phyloP scores from a whole-genome alignment of 2,888 invertebrate genomes.

The Nineta flava region DNA sequence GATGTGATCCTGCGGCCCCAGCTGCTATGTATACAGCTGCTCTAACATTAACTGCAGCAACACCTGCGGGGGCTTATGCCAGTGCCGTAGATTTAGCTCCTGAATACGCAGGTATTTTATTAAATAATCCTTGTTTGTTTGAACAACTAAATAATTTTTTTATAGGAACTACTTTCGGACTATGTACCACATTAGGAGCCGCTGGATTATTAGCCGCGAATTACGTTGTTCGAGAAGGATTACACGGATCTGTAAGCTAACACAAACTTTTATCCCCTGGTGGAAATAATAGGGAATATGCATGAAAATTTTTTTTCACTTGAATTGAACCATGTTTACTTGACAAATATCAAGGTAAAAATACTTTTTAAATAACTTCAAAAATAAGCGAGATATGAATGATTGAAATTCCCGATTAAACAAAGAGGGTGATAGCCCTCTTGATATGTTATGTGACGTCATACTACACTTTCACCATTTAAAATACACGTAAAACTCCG shows the following conservation, averaged over 20 bases:
- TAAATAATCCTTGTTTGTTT: not conserved
- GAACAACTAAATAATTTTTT: not conserved
- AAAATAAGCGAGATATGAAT: too few relatives aligned
- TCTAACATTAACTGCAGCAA: conserved; percentile 37
- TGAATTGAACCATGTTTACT: too few relatives aligned
- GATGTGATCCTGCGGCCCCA: conserved; percentile 38
- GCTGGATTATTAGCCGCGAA: conserved; percentile 37
- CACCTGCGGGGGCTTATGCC: conserved; percentile 37
- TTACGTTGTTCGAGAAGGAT: conserved; percentile 38
- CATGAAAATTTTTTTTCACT: too few relatives aligned
- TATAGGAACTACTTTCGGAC: conserved; percentile 28
- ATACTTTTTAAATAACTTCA: too few relatives aligned
- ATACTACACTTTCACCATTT: too few relatives aligned
- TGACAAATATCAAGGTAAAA: too few relatives aligned
- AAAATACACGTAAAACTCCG: not conserved
- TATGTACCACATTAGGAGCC: conserved; percentile 38
- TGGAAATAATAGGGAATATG: too few relatives aligned
- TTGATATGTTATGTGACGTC: too few relatives aligned
- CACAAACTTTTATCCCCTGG: conserved; percentile 7
- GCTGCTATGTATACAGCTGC: conserved; percentile 39
- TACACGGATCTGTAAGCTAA: conserved; percentile 39
- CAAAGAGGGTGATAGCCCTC: too few relatives aligned
- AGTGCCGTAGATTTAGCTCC: conserved; percentile 44
- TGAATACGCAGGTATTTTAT: conserved; percentile 27
- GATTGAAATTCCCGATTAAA: too few relatives aligned